A percentile compares a stretch with the other conserved stretches of the same genome.
Conservation (phyloP, 2,113 vertebrate species). For the Hippolais icterina region DNA sequence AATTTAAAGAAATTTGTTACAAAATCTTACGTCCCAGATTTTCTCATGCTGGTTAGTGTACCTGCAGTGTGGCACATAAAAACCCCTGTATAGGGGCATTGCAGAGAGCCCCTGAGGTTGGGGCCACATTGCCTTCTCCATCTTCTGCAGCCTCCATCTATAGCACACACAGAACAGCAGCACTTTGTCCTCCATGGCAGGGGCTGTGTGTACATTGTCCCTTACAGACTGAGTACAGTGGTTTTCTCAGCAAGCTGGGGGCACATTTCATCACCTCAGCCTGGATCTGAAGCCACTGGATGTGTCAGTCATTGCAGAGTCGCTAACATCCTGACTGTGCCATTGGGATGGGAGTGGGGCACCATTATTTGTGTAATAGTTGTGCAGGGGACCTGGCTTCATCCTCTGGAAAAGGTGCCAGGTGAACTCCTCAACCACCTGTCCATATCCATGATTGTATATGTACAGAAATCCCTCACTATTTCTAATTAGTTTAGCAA, state of each 20-base stretch:
- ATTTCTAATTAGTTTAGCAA: background rate
- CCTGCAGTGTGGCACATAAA: background rate
- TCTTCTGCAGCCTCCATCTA: background rate
- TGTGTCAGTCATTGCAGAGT: accelerated
- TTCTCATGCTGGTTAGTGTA: background rate
- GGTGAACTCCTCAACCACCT: background rate
- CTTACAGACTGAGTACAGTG: background rate
- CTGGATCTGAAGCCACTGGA: background rate
- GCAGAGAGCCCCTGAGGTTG: background rate
- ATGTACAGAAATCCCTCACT: background rate
- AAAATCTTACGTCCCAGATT: background rate
- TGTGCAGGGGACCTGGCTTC: background rate
- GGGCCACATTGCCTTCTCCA: background rate
- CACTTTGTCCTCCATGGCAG: background rate
- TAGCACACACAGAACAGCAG: background rate
- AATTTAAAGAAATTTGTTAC: background rate
- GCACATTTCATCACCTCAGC: background rate
- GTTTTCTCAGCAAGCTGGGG: background rate
- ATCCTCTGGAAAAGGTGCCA: background rate
- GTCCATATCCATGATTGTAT: accelerated
- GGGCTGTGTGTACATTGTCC: background rate
- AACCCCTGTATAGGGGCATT: accelerated
- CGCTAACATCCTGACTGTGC: background rate
- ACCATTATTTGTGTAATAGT: accelerated
- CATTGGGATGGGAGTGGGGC: background rate